Evolutionary conservation across 2,888 invertebrate genomes (phyloP).

Genomic region (Xestia rhomboidea): DNA sequence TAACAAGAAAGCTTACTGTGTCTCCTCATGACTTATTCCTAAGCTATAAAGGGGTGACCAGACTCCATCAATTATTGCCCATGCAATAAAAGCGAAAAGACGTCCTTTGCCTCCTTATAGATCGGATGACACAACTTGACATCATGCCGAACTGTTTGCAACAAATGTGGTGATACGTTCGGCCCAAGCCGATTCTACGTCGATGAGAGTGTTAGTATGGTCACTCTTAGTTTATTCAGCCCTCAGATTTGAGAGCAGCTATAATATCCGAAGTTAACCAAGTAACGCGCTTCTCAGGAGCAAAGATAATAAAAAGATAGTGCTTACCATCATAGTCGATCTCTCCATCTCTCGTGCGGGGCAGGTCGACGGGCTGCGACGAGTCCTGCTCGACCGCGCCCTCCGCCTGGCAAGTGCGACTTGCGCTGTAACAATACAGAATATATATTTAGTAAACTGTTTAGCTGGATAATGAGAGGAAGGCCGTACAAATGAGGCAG

Average conservation of each 20-base stretch:
- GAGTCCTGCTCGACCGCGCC: slow-evolving; percentile 83
- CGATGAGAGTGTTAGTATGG: background rate
- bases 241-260: background rate
- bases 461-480: no score
- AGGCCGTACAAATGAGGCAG: no score
- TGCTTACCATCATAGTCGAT: slow-evolving; percentile 95
- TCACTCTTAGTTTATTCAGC: background rate
- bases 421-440: slow-evolving; percentile 83
- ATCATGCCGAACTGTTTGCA: background rate
- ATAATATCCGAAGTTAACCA: background rate
- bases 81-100: background rate
- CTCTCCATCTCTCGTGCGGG: slow-evolving; percentile 92
- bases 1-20: background rate
- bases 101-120: background rate
- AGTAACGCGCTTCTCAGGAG: background rate
- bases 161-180: background rate
- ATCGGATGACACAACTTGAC: background rate
- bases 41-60: background rate
- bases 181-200: background rate
- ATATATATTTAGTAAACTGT: no score
- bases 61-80: background rate
- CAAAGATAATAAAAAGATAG: no score
- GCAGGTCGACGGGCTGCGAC: slow-evolving; percentile 87
- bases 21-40: background rate
- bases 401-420: slow-evolving; percentile 80